Evolutionary conservation across 2,888 invertebrate species (phyloP), one percentile per base, ranked within the genome.

Genomic region (Neria commutata): DNA sequence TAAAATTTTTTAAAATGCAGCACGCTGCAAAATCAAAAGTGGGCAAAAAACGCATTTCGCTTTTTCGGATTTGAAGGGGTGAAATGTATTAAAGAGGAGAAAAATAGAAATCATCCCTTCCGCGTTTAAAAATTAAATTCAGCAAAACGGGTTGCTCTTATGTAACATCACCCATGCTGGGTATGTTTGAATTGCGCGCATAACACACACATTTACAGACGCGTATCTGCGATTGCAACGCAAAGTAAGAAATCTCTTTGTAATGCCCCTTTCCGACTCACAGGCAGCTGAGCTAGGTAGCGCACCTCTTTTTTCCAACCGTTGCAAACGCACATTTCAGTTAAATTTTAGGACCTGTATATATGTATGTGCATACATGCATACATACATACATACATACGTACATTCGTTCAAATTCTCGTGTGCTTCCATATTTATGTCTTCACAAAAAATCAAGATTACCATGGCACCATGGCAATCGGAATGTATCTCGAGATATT

Each of bases 81-180:
- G 63, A 63, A 61, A 58, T 53, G 23, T 51, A n/a, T n/a, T n/a
- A n/a, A n/a, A n/a, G n/a, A n/a, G n/a, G n/a, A n/a, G n/a, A n/a
- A 37, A 37, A 10, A 37, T 37, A 37, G 54, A 67, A 66, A 68
- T 66, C 68, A 68, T 68, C 68, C 68, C 68, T 67, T 66, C 62
- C 54, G 61, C 37, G 65, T 63, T 62, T 61, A 67, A 61, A 42
- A 52, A 54, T 40, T 54, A 48, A 57, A 57, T 46, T 50, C 50
- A 56, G 19, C 34, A n/a, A 66, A 64, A 65, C 64, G 68, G 67
- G 63, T 65, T 68, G 67, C 63, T 64, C 54, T 62, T 66, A 62
- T 67, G 63, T 64, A 63, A 64, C 61, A 60, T 66, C 37, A 26
- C 49, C 49, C 3, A 54, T 51, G 46, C 16, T 51, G 42, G 16